Percentiles rank a stretch among this genome's conserved stretches.
Evolutionary conservation across 2,797 vertebrate species (phyloP).

Genomic region (Darevskia nairensis): DNA sequence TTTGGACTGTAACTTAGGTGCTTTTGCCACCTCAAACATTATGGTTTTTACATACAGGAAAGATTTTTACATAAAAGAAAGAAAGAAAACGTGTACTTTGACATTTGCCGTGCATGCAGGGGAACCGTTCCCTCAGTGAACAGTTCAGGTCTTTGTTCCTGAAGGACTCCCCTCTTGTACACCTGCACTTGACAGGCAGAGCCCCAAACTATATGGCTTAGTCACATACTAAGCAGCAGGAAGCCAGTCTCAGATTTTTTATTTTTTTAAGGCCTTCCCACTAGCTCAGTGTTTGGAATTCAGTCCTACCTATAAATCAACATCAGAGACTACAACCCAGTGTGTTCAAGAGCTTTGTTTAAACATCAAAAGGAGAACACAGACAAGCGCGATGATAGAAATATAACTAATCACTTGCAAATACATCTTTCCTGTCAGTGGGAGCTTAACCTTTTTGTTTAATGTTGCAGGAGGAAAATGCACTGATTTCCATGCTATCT

Average conservation of each 20-base stretch:
- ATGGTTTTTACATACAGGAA: background rate
- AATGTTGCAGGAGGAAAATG: constrained; percentile 76
- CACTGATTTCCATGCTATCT: constrained; percentile 73
- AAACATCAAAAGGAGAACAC: constrained; percentile 84
- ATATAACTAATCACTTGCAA: constrained; percentile 88
- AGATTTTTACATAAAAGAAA: background rate
- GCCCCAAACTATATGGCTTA: constrained; percentile 73
- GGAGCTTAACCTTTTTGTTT: constrained; percentile 86
- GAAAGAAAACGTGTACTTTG: constrained; percentile 60
- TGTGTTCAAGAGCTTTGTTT: constrained; percentile 85
- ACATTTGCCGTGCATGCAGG: constrained; percentile 64
- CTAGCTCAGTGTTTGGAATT: constrained; percentile 81
- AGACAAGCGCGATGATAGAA: constrained; percentile 80
- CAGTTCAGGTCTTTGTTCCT: constrained; percentile 71
- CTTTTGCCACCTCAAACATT: background rate
- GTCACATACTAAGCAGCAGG: constrained; percentile 80
- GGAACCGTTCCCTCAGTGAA: constrained; percentile 70
- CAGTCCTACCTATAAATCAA: constrained; percentile 85
- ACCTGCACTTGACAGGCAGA: constrained; percentile 81
- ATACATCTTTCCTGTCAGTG: constrained; percentile 84
- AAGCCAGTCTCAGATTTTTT: constrained; percentile 74
- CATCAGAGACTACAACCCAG: constrained; percentile 84
- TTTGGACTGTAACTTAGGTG: background rate
- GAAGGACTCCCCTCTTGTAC: constrained; percentile 71
- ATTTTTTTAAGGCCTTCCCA: constrained; percentile 70